Conservation (phyloP, 2,113 vertebrate species). For the Fulica atra region DNA sequence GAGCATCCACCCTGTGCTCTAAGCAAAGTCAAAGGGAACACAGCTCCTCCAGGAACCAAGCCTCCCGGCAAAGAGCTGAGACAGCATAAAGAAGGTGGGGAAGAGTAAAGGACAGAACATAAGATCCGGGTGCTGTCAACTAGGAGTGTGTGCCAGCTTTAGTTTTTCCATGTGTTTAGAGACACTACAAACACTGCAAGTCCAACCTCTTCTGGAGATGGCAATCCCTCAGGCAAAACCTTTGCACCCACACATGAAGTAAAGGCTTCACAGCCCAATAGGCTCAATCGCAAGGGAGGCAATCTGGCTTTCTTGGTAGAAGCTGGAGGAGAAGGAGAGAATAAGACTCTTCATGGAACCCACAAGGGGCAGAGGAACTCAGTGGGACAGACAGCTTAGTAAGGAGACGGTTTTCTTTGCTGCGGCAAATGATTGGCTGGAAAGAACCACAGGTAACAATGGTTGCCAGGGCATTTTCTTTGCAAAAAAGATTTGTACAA, state of each 20-base stretch:
- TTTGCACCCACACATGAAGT: not conserved
- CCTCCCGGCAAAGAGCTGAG: not conserved
- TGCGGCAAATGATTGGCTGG: not conserved
- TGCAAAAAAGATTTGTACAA: not conserved
- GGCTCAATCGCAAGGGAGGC: not conserved
- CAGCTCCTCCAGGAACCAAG: not conserved
- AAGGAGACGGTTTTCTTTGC: not conserved
- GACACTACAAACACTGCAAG: not conserved
- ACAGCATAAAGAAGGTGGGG: not conserved
- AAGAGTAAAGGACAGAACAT: not conserved
- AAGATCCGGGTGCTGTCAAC: not conserved
- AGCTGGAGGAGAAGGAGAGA: not conserved
- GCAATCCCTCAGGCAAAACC: not conserved
- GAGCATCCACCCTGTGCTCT: not conserved
- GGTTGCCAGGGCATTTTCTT: not conserved
- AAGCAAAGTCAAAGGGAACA: slow-evolving; percentile 48
- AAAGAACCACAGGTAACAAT: not conserved
- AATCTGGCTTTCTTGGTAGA: not conserved
- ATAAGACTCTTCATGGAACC: not conserved
- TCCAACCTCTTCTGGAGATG: not conserved
- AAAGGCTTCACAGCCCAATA: not conserved
- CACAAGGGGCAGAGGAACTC: not conserved
- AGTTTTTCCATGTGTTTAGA: not conserved
- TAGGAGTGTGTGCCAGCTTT: not conserved
- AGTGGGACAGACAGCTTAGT: not conserved